Conservation (phyloP, 2,113 vertebrate genomes). For the Silurus meridionalis region DNA sequence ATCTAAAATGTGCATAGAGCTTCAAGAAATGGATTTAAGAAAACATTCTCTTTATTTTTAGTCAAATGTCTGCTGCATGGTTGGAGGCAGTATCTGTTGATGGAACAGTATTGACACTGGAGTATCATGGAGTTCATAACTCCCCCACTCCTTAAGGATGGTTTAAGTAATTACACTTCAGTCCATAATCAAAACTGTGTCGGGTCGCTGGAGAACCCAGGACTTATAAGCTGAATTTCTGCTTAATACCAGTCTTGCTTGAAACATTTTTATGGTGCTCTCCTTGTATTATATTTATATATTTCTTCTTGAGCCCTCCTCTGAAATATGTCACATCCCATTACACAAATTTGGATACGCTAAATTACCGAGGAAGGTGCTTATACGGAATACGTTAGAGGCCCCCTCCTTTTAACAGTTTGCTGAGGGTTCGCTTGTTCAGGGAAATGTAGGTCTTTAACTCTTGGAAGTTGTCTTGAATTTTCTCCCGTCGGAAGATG, state of each 20-base stretch:
- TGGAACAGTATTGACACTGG: conserved; percentile 45
- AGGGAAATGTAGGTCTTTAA: conserved; percentile 64
- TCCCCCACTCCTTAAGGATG: conserved; percentile 53
- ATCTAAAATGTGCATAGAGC: conserved; percentile 43
- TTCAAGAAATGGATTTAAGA: not conserved
- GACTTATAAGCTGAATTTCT: conserved; percentile 68
- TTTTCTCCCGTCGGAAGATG: conserved; percentile 84
- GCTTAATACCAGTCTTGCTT: conserved; percentile 69
- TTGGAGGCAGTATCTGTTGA: conserved; percentile 29
- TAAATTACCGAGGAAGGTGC: conserved; percentile 71
- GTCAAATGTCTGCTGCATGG: conserved; percentile 7
- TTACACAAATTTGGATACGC: conserved; percentile 77
- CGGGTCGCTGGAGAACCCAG: conserved; percentile 67
- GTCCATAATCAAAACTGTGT: conserved; percentile 72
- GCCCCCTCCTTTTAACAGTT: conserved; percentile 53
- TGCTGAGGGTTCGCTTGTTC: conserved; percentile 64
- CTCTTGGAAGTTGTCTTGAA: conserved; percentile 85
- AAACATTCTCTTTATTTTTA: conserved; percentile 24
- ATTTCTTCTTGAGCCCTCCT: conserved; percentile 63
- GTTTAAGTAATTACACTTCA: conserved; percentile 74
- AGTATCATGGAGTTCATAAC: conserved; percentile 20
- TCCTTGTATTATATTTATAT: conserved; percentile 65
- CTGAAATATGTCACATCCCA: conserved; percentile 75
- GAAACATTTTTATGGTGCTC: conserved; percentile 74
- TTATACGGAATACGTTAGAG: conserved; percentile 65